Base-by-base conservation (phyloP, 2,888 invertebrate genomes). In the Aporophyla lueneburgensis region DNA sequence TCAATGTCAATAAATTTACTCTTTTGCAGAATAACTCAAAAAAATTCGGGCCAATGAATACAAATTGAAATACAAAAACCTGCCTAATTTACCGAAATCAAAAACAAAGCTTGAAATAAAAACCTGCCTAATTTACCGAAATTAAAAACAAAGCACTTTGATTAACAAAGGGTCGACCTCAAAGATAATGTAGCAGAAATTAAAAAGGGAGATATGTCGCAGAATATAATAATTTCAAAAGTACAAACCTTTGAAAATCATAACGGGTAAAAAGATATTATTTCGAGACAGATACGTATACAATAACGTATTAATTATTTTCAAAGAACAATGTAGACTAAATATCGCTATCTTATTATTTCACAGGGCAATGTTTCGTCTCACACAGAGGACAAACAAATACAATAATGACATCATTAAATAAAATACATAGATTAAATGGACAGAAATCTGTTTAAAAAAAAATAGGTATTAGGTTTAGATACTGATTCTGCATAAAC, bases 131-230 rank as follows among this genome's bases (percentile, higher is more conserved):
- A 78, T 49, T 69, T 66, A 54, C n/a, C 40, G 56, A 49, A 40
- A 84, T 16, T 16, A 54, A 71, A 81, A 74, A 78, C 73, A 85
- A 80, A 75, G 40, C 51, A 43, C 63, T 62, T 24, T 76, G 58
- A 71, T 70, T 74, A 40, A 76, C 61, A 79, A 84, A 84, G 56
- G 62, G 6, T 14, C 6, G 16, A 49, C 21, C 21, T 10, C 3
- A 62, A 71, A 56, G n/a, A 66, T 71, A 78, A 56, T 70, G 56
- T 4, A 10, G 21, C 12, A n/a, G 56, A 70, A 63, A 70, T 54
- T 62, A 43, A 54, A 76, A 67, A 74, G 10, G 21, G 16, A 67
- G 24, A 59, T 67, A 69, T 62, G 33, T 65, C 19, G 27, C 27
- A 10, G 27, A 71, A 71, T 71, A 40, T n/a, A 53, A 53, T 73